Evolutionary conservation across 2,797 vertebrate genomes (phyloP).

Genomic region (Rhincodon typus): DNA sequence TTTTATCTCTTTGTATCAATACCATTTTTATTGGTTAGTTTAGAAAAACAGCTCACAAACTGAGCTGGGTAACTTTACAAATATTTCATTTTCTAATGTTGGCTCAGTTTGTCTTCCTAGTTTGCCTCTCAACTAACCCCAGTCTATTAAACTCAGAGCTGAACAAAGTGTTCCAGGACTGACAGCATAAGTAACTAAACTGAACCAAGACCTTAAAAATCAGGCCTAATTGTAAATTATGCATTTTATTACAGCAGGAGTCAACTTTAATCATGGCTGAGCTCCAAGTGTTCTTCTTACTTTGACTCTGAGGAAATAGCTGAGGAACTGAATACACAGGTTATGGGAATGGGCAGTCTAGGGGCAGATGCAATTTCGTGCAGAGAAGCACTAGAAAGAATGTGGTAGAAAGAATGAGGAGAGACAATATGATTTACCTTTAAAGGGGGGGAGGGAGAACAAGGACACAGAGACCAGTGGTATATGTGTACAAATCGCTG

Average conservation of each 20-base stretch:
- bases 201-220: not conserved
- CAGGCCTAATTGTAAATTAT: not conserved
- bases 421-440: not conserved
- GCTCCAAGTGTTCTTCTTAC: not conserved
- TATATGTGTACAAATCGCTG: not conserved
- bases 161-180: not conserved
- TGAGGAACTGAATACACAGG: not conserved
- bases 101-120: not conserved
- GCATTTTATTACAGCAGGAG: not conserved
- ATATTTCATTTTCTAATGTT: not conserved
- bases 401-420: not conserved
- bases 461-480: not conserved
- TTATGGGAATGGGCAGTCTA: not conserved
- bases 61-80: no score
- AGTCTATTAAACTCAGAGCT: not conserved
- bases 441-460: not conserved
- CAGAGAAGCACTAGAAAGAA: not conserved
- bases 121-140: not conserved
- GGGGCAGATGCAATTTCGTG: not conserved
- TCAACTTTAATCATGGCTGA: not conserved
- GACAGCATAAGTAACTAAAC: not conserved
- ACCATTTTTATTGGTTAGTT: not conserved
- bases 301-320: not conserved
- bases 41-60: no score
- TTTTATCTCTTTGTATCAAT: not conserved